These are phyloP conservation scores for Flabesymbios commensalis DNA, from an alignment of 2,888 invertebrate genomes.

Conservation along the genomic window DNA sequence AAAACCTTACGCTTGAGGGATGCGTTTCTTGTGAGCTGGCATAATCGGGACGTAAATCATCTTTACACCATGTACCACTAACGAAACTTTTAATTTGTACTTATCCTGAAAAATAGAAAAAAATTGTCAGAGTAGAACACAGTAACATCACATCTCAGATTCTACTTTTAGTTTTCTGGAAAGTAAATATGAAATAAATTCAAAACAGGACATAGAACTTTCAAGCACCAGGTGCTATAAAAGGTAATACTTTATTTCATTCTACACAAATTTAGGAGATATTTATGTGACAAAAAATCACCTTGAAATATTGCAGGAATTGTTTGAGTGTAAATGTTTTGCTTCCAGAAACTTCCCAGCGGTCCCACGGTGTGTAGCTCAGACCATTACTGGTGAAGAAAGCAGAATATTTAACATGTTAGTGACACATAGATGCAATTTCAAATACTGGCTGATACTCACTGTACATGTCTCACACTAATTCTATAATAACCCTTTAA, in stretches of 20 bases:
- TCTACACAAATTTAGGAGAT: not conserved
- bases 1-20: slow-evolving; percentile 51
- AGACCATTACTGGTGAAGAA: slow-evolving; percentile 29
- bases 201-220: no score
- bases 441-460: no score
- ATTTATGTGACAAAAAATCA: slow-evolving; percentile 19
- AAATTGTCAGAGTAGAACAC: no score
- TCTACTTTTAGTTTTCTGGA: no score
- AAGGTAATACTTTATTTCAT: not conserved
- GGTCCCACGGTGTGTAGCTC: slow-evolving; percentile 58
- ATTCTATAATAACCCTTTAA: no score
- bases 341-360: slow-evolving; percentile 57
- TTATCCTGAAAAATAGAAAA: slow-evolving; percentile 40
- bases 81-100: slow-evolving; percentile 47
- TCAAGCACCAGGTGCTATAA: no score
- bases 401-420: not conserved
- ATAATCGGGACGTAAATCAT: slow-evolving; percentile 60
- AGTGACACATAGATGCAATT: no score
- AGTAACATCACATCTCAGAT: no score
- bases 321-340: slow-evolving; percentile 52
- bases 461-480: not conserved
- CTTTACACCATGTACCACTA: slow-evolving; percentile 58
- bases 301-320: slow-evolving; percentile 56
- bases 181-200: no score
- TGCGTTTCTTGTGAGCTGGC: slow-evolving; percentile 56